These are phyloP conservation scores for Chauna torquata DNA, from an alignment of 2,113 vertebrate genomes.

Conservation along the genomic window DNA sequence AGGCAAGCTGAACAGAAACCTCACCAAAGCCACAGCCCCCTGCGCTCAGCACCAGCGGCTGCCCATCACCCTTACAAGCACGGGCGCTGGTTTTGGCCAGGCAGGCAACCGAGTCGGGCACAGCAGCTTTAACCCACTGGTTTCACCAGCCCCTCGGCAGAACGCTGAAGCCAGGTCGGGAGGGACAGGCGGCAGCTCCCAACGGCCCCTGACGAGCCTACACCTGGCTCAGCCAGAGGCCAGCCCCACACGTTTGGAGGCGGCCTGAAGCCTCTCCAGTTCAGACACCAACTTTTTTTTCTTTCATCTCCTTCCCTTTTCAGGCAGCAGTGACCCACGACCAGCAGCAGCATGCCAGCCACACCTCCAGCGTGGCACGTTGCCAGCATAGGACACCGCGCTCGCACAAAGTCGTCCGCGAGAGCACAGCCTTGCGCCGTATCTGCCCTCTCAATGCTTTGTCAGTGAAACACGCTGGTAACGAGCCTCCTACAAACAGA, in stretches of 20 bases:
- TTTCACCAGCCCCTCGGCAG: fast-evolving
- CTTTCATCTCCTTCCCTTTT: fast-evolving
- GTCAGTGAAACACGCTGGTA: background rate
- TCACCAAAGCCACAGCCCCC: background rate
- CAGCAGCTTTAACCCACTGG: background rate
- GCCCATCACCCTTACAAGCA: background rate
- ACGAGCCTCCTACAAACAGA: background rate
- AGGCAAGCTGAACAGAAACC: background rate
- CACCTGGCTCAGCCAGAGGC: no score
- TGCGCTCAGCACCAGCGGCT: background rate
- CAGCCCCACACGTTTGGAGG: no score
- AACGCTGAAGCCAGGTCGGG: background rate
- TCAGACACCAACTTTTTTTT: background rate
- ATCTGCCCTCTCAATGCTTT: background rate
- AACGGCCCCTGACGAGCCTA: no score
- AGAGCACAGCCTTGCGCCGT: background rate
- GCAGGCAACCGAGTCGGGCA: fast-evolving
- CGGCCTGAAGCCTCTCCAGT: no score
- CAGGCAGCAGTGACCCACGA: background rate
- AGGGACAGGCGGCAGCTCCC: background rate
- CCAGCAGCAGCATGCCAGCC: background rate
- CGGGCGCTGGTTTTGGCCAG: background rate
- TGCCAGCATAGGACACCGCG: no score
- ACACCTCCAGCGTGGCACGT: background rate
- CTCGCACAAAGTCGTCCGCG: background rate